A percentile compares a stretch with the other conserved stretches of the same genome.
These are phyloP conservation scores for Cotesia chilonis DNA, from an alignment of 1,140 invertebrate species.

Conservation along the genomic window DNA sequence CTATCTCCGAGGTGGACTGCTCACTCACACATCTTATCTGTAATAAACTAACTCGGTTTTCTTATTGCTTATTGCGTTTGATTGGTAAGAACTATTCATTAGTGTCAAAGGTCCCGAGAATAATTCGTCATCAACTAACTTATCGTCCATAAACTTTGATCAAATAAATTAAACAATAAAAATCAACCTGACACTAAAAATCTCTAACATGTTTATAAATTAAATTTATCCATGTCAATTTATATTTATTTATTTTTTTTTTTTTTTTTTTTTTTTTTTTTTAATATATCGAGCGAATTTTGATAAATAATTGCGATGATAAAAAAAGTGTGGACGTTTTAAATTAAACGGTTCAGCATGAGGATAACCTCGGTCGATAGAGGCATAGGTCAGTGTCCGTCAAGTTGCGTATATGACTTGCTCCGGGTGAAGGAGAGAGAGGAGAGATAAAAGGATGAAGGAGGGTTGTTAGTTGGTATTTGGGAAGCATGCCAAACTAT, in stretches of 20 bases:
- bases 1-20: background rate
- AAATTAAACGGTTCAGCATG: background rate
- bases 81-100: background rate
- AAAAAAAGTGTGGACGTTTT: background rate
- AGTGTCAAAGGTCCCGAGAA: background rate
- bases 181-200: background rate
- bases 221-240: too few species aligned
- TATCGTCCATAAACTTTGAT: conserved; percentile 9
- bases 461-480: background rate
- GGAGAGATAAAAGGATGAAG: background rate
- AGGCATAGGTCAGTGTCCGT: conserved; percentile 20
- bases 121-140: conserved; percentile 2
- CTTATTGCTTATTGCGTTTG: background rate
- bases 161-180: conserved; percentile 7
- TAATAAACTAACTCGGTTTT: background rate
- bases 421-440: too few species aligned
- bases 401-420: background rate
- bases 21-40: background rate
- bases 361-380: conserved; percentile 12
- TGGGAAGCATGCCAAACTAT: conserved; percentile 6
- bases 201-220: too few species aligned
- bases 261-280: too few species aligned
- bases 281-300: too few species aligned
- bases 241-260: too few species aligned
- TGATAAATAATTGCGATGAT: background rate